Evolutionary conservation across 53 echinoderm and acorn worm species (phyloP), one percentile per base, ranked within the genome.

Genomic region (Apostichopus leukothele): DNA sequence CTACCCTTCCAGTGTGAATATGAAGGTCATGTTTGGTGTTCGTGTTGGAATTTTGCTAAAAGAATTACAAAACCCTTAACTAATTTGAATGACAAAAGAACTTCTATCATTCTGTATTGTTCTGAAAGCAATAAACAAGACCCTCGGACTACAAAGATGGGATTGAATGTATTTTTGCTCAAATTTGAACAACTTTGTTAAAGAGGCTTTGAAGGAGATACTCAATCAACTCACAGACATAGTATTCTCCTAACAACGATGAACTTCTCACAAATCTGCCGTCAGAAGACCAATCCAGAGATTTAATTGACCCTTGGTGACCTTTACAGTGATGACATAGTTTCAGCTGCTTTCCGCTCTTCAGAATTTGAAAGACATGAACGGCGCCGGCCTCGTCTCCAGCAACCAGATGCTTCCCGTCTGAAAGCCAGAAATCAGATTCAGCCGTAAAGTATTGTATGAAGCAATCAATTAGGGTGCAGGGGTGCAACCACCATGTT

Each of bases 271-370:
- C 10, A 27, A 13, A 86, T 21, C 0, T 13, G 5, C 50, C 67
- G 71, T 90, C 93, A 27, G 88, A 89, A 11, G 98, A 92, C 98
- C 98, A 97, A 88, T 97, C 98, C 67, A 97, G 90, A 87, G 92
- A 95, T 50, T 90, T 95, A 74, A 97, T 92, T 80, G 92, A 71
- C 79, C 94, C 93, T 75, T 74, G 77, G 84, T 97, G 98, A 89
- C 95, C 95, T 76, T 93, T 83, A 75, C 91, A 94, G 57, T 91
- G 93, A 19, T 95, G 94, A 76, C 93, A 75, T 60, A 76, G 76
- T 80, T 97, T 92, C 60, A 91, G 76, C 52, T 91, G 94, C 52
- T 88, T 92, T 5, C 98, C 98, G 83, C 87, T 87, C 74, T 97
- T 90, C 19, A 74, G 39, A 25, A 88, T 51, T 74, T 93, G 87